Evolutionary conservation across 1,140 invertebrate genomes (phyloP).

Genomic region (Adoxophyes honmai): DNA sequence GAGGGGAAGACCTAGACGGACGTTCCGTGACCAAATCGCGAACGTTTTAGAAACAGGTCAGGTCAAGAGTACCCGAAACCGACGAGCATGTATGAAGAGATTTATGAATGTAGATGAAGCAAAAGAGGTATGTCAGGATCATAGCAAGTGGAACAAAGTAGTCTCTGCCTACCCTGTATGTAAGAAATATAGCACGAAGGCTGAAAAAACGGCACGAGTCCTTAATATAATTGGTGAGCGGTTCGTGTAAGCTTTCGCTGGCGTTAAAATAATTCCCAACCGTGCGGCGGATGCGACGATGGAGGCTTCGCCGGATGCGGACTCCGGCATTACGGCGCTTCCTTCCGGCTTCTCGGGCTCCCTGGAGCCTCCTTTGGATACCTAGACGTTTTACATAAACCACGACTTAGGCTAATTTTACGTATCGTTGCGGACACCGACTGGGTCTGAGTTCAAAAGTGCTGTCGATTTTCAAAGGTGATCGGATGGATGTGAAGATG

Average conservation of each 20-base stretch:
- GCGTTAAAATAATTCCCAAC: conserved; percentile 37
- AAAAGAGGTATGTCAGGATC: too few relatives aligned
- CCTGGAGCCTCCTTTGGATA: conserved; percentile 20
- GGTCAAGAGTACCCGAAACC: too few relatives aligned
- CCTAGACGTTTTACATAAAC: conserved; percentile 10
- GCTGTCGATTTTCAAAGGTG: not conserved
- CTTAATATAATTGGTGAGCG: conserved; percentile 38
- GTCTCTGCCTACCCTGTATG: too few relatives aligned
- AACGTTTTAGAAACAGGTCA: too few relatives aligned
- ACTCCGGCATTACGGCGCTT: conserved; percentile 27
- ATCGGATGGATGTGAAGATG: too few relatives aligned
- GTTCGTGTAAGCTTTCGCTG: conserved; percentile 26
- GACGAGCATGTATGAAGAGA: too few relatives aligned
- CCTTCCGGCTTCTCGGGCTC: conserved; percentile 33
- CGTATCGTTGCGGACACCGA: not conserved
- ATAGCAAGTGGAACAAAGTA: too few relatives aligned
- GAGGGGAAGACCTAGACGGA: too few relatives aligned
- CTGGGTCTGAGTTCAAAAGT: not conserved
- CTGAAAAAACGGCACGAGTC: too few relatives aligned
- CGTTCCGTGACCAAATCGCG: too few relatives aligned
- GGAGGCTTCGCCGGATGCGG: conserved; percentile 30
- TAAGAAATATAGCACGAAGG: too few relatives aligned
- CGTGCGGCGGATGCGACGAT: conserved; percentile 29
- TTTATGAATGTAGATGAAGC: too few relatives aligned
- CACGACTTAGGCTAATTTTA: conserved; percentile 12